Base-by-base conservation (phyloP, 35 echinoderm and acorn worm species). In the Acanthaster planci region DNA sequence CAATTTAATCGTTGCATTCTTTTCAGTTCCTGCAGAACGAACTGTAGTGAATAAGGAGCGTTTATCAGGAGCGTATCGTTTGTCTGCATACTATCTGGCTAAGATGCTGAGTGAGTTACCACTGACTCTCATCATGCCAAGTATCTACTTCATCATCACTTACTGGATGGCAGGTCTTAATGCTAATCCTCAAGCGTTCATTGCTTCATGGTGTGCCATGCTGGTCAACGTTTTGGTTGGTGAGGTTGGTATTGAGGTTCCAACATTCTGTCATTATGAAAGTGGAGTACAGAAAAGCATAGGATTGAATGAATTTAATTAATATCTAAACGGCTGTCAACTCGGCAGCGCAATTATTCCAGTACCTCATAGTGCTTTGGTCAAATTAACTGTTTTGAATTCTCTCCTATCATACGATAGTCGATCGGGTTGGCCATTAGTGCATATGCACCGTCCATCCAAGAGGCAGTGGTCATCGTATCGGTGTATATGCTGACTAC, bases 31-130 rank as follows among this genome's bases (percentile, higher is more conserved):
- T n/a, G 59, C 85, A 38, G 93, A 96, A 76, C 84, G 90, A 29
- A 81, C 76, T 22, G 86, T 96, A 17, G 27, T 96, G 18, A 51
- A 60, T 81, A 96, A 96, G 38, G 93, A 91, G 58, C 80, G 89
- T 0, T 51, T 90, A 37, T 77, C 93, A 1, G 93, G 93, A 22
- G 77, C 81, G 7, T 96, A 91, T 55, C 68, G 93, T 8, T 84
- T 96, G 0, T 96, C 93, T 9, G 80, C 89, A 37, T 96, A 96
- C 51, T 96, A 92, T 50, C 52, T 96, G 35, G 85, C 93, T 21
- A 96, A 92, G 86, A 82, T 92, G 72, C 84, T 83, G 17, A 88
- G 89, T 32, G 93, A 88, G 37, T 57, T 96, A 36, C 60, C 89
- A 85, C 60, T 96, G 40, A 76, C 85, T 16, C 59, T 91, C 44